Evolutionary conservation across 2,113 vertebrate species (phyloP).

Genomic region (Gymnogyps californianus): DNA sequence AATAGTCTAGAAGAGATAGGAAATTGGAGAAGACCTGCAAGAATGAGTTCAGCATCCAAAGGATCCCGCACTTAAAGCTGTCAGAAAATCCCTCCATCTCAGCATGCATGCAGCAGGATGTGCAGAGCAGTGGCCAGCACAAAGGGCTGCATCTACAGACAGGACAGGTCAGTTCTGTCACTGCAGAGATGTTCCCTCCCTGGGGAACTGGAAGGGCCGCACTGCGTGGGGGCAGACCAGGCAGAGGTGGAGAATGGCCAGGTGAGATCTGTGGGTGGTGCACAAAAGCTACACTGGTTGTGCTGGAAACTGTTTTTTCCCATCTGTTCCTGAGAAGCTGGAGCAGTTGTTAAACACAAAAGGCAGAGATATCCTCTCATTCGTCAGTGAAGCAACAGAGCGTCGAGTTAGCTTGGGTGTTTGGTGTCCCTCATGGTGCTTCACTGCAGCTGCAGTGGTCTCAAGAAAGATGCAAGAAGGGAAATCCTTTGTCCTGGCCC

Average conservation of each 20-base stretch:
- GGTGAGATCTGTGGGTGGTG: background rate
- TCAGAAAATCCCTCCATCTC: background rate
- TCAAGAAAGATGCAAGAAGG: background rate
- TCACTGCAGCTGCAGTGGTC: background rate
- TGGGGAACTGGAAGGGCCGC: background rate
- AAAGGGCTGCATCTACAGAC: background rate
- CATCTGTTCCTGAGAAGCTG: background rate
- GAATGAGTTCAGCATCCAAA: background rate
- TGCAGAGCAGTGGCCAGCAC: background rate
- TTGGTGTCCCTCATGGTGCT: background rate
- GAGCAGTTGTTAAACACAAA: background rate
- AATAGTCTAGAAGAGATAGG: background rate
- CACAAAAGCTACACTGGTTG: background rate
- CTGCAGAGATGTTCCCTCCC: background rate
- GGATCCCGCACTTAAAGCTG: background rate
- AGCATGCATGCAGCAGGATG: background rate
- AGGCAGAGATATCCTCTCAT: background rate
- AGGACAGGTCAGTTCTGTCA: background rate
- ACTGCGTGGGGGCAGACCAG: accelerated
- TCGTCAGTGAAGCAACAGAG: background rate
- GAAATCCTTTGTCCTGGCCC: background rate
- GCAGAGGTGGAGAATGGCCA: background rate
- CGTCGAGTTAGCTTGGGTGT: background rate
- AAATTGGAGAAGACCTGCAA: background rate
- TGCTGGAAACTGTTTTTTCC: background rate